phyloP scores from a whole-genome alignment of 2,888 invertebrate species.

The Chloroclysta siterata region DNA sequence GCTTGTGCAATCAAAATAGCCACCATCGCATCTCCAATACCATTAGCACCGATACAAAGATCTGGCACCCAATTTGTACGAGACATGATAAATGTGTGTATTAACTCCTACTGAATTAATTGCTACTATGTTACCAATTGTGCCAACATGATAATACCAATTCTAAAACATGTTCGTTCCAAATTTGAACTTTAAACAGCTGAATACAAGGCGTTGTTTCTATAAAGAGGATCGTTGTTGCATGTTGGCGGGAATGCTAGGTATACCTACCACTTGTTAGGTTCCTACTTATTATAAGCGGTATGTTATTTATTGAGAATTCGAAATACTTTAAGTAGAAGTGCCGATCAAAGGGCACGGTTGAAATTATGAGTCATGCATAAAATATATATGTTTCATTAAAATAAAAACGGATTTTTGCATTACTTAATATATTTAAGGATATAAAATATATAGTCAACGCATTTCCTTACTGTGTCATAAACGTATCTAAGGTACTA shows the following conservation, averaged over 20 bases:
- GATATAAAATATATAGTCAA: no score
- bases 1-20: no score
- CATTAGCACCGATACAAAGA: slow-evolving; percentile 34
- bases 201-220: background rate
- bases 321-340: slow-evolving; percentile 30
- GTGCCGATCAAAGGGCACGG: slow-evolving; percentile 21
- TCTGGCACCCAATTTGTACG: slow-evolving; percentile 52
- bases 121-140: slow-evolving; percentile 50
- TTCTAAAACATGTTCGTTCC: background rate
- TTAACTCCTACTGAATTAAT: slow-evolving; percentile 52
- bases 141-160: slow-evolving; percentile 19
- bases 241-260: slow-evolving; percentile 19
- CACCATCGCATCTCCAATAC: slow-evolving; percentile 44
- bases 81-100: slow-evolving; percentile 49
- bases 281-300: slow-evolving; percentile 26
- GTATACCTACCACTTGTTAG: slow-evolving; percentile 26
- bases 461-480: background rate
- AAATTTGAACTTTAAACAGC: slow-evolving; percentile 16
- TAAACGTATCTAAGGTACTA: background rate
- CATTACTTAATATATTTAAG: background rate
- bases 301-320: slow-evolving; percentile 38
- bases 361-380: slow-evolving; percentile 8
- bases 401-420: background rate
- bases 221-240: background rate
- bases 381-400: background rate